A percentile compares a stretch with the other conserved stretches of the same genome.
These are phyloP conservation scores for Linnaemya tessellans DNA, from an alignment of 2,888 invertebrate genomes.

Conservation along the genomic window DNA sequence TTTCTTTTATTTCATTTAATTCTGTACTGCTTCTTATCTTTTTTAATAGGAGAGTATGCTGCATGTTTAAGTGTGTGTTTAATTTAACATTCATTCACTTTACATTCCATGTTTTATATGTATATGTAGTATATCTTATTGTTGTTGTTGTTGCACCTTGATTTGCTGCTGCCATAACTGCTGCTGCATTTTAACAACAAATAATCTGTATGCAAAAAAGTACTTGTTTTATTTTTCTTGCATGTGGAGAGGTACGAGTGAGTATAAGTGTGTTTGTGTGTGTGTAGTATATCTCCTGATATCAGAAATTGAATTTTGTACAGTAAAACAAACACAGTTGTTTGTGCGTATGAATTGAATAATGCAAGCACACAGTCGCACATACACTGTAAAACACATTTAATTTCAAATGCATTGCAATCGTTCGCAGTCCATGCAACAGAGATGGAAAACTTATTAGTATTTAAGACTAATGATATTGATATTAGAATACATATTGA, in stretches of 20 bases:
- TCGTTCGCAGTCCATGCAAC: conserved; percentile 11
- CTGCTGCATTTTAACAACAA: conserved; percentile 53
- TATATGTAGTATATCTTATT: too few species aligned
- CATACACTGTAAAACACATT: conserved; percentile 20
- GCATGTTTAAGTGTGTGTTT: not conserved
- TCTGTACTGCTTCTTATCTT: too few species aligned
- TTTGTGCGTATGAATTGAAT: conserved; percentile 15
- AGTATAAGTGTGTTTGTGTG: not conserved
- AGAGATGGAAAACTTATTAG: not conserved
- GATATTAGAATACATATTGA: not conserved
- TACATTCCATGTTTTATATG: conserved; percentile 41
- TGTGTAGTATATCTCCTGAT: conserved; percentile 3
- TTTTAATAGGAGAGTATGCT: too few species aligned
- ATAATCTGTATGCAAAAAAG: not conserved
- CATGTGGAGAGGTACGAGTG: not conserved
- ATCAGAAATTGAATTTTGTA: conserved; percentile 41
- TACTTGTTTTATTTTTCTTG: conserved; percentile 25
- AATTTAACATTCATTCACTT: conserved; percentile 12
- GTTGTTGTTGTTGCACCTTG: conserved; percentile 69
- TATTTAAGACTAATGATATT: not conserved
- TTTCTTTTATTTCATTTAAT: conserved; percentile 5
- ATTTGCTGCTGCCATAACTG: conserved; percentile 47
- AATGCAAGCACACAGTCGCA: not conserved
- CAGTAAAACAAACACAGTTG: conserved; percentile 37
- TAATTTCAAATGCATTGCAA: conserved; percentile 22